Percentiles rank a stretch among this genome's conserved stretches.
Evolutionary conservation across 2,797 vertebrate species (phyloP).

Genomic region (Strix occidentalis): DNA sequence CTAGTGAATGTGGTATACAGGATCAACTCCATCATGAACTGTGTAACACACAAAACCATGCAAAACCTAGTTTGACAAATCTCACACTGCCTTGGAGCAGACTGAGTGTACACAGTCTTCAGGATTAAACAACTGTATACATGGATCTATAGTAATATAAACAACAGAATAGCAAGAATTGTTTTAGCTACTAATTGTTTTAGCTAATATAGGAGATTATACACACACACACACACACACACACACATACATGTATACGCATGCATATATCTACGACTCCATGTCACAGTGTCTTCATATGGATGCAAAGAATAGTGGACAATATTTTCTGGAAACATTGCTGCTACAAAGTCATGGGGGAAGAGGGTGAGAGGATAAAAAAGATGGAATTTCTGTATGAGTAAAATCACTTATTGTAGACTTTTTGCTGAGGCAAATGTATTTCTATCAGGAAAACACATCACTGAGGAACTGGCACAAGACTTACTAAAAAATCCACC

Average conservation of each 20-base stretch:
- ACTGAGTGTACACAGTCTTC: not conserved
- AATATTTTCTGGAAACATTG: not conserved
- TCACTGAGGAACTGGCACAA: not conserved
- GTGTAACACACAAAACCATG: not conserved
- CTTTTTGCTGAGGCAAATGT: not conserved
- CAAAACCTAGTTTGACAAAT: not conserved
- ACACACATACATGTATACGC: no score
- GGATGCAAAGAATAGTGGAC: not conserved
- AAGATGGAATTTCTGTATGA: not conserved
- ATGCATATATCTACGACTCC: not conserved
- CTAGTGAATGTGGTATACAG: not conserved
- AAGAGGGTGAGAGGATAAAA: not conserved
- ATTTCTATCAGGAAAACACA: not conserved
- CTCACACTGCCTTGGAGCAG: not conserved
- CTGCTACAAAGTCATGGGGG: not conserved
- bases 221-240: rapidly evolving
- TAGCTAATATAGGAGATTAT: not conserved
- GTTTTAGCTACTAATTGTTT: not conserved
- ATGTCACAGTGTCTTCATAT: not conserved
- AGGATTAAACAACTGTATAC: not conserved
- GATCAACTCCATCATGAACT: not conserved
- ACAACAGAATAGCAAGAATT: not conserved
- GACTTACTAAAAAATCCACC: not conserved
- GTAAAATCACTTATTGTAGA: not conserved
- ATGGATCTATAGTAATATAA: not conserved